Base-by-base conservation (phyloP, 2,888 invertebrate species). In the Tryphoninae sp. region DNA sequence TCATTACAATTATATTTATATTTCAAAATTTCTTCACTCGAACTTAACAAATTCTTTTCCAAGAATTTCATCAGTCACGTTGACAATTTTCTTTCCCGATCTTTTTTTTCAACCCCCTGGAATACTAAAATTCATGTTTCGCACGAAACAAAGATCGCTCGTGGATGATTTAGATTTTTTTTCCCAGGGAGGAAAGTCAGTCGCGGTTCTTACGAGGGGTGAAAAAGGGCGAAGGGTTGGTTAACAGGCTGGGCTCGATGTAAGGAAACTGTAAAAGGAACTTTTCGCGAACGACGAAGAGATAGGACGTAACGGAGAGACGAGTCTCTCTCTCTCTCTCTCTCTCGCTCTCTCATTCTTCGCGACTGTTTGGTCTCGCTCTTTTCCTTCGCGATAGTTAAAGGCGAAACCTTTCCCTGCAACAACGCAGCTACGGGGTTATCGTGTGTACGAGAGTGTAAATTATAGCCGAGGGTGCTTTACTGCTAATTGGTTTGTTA, bases 401-500 rank as follows among this genome's bases (percentile, higher is more conserved):
- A 67, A 51, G 51, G 33, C 65, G 58, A 16, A 9, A 7, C 1
- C 9, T 51, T 2, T 64, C n/a, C 33, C 19, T 51, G 22, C 53
- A 19, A 65, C 65, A 65, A 64, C 67, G 62, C 23, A 59, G 42
- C n/a, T 59, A 55, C 59, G 55, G 68, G 75, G 71, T 81, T 84
- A 82, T 82, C 83, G 84, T 82, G 81, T 82, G 78, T 83, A 83
- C 73, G 76, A 76, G 83, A 85, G 82, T 85, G 88, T 88, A 83
- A 88, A 89, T 88, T 89, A 88, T 87, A 84, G 84, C 87, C 64
- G 77, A 82, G 87, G 87, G 85, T 88, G 85, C 87, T 90, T 90
- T 87, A 89, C 87, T 90, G 90, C 89, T 90, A 90, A 90, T 90
- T 90, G 89, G 88, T 90, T 90, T 88, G 90, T 90, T 90, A 89